phyloP scores from a whole-genome alignment of 2,113 vertebrate genomes.

The Aspiorhynchus laticeps region DNA sequence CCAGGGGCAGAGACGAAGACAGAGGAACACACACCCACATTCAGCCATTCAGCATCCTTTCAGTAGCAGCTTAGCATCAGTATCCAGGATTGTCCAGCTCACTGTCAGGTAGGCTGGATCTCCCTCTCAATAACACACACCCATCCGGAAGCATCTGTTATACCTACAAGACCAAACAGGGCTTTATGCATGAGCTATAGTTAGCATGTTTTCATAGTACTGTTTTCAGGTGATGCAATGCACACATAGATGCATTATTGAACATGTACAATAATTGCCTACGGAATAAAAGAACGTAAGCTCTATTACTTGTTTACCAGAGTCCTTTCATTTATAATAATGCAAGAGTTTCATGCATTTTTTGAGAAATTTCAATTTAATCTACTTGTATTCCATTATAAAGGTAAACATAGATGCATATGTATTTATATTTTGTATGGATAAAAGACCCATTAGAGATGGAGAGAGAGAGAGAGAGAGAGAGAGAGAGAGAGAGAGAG shows the following conservation, averaged over 20 bases:
- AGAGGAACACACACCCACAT: constrained; percentile 31
- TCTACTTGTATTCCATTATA: background rate
- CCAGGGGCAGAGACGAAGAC: background rate
- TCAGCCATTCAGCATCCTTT: constrained; percentile 56
- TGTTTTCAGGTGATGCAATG: background rate
- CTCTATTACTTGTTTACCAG: background rate
- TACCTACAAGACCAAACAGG: background rate
- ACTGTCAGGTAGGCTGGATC: constrained; percentile 45
- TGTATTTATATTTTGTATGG: background rate
- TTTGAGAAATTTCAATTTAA: background rate
- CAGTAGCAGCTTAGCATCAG: constrained; percentile 50
- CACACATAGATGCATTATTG: background rate
- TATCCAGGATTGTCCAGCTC: constrained; percentile 39
- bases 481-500: background rate
- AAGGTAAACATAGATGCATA: background rate
- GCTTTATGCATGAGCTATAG: background rate
- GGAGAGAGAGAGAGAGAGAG: background rate
- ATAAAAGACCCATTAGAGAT: background rate
- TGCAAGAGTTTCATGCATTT: background rate
- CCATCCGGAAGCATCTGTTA: background rate
- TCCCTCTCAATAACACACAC: constrained; percentile 29
- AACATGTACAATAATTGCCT: background rate
- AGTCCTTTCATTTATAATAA: background rate
- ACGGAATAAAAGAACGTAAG: background rate
- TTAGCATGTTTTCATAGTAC: background rate